Base-by-base conservation (phyloP, 1,140 invertebrate species). In the Grapholita molesta region DNA sequence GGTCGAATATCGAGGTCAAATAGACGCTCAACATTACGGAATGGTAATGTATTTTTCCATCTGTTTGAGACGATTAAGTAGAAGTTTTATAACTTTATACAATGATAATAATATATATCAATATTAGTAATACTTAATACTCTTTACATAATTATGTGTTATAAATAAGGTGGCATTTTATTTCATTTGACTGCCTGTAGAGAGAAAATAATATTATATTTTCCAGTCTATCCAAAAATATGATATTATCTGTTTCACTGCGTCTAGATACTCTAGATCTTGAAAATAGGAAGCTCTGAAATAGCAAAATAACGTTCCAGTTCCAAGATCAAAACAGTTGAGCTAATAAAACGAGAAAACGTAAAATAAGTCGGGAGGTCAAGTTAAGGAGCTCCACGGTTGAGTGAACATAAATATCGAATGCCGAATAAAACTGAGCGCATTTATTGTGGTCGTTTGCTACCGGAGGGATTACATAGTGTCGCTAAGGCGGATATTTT, bases 341-440 rank as follows among this genome's bases (percentile, higher is more conserved):
- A 61, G 55, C 24, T 61, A 28, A 61, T 61, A 61, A 61, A 61
- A 61, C 55, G 55, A 61, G 55, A 61, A 61, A 61, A 61, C 55
- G 55, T 61, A 61, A 61, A 61, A 61, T 61, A 61, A 61, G 55
- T 61, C 55, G 24, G 55, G 55, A 61, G 55, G 55, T 61, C 55
- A 61, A 61, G 55, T 61, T 32, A 61, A 61, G 55, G n/a, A 61
- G 55, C 28, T 25, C 15, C 25, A 30, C 55, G 55, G 25, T 30
- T 61, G 55, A 61, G 55, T 9, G 24, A 28, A 61, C 55, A 61
- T 61, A 61, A 61, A 61, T 61, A 61, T 61, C 55, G 28, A 61
- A 61, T 61, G 55, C 55, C 55, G 55, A 28, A 61, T 61, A 61
- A 61, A 61, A 61, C 55, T 61, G 55, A 30, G 55, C 55, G 55